Evolutionary conservation across 2,113 vertebrate genomes (phyloP), one percentile per base, ranked within the genome.

Genomic region (Noturus placidus): DNA sequence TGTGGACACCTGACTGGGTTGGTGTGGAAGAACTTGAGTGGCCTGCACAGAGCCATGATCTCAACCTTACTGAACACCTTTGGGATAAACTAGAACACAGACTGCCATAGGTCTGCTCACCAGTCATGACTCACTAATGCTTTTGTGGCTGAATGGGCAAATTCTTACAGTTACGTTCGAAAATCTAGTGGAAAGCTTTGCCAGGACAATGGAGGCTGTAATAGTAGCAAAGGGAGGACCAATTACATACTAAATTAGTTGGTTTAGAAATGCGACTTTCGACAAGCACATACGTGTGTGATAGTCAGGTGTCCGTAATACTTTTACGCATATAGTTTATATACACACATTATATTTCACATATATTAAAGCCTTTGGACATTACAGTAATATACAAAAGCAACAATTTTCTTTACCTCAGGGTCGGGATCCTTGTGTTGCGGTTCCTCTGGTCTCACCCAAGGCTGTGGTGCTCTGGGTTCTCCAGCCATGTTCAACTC

Each of bases 391-490:
- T n/a, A 78, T 78, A 78, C 46, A 78, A 52, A 54, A 52, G 76
- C 46, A 30, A 54, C 30, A 13, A 4, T 80, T 57, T 22, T 57
- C 19, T 30, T 74, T 82, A 96, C 95, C 91, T 94, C 90, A 19
- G 88, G 84, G 57, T 63, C 81, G 5, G 74, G 72, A 56, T 82
- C 89, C 54, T 76, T 89, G 7, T 84, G 84, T 70, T 85, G 85
- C 19, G 87, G 90, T 76, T 94, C 93, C 81, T 91, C 93, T 0
- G 92, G 93, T 86, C 91, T 94, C 86, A 92, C 91, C 95, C 95
- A 95, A 4, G 93, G 94, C 19, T 89, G 93, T 5, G 93, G 94
- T 22, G 92, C 89, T 5, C 84, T 93, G 0, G 92, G 93, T 35
- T 92, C 90, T 74, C 91, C 92, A 56, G 87, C 50, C 57, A 30